Conservation (phyloP, 2,888 invertebrate species). For the Lasioglossum oenotherae region DNA sequence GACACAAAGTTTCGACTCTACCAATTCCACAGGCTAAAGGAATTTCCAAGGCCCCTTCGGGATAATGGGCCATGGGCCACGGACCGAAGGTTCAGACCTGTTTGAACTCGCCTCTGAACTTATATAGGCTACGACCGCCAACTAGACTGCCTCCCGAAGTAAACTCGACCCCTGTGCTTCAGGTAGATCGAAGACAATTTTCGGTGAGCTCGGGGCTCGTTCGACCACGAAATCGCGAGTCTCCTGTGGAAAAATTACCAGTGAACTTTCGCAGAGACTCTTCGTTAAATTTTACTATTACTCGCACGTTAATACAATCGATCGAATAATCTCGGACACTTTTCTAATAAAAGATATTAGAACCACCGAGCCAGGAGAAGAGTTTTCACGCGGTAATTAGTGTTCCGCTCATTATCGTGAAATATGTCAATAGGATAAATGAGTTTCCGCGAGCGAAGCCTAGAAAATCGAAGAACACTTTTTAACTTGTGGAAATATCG, state of each 20-base stretch:
- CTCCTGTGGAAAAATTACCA: background rate
- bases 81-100: conserved; percentile 67
- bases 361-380: background rate
- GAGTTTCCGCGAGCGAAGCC: background rate
- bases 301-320: background rate
- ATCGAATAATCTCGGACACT: background rate
- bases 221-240: conserved; percentile 21
- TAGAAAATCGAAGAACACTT: background rate
- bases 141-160: conserved; percentile 43
- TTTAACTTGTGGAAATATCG: conserved; percentile 1
- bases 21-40: conserved; percentile 67
- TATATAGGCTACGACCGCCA: conserved; percentile 36
- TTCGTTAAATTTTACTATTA: background rate
- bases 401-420: background rate
- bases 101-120: conserved; percentile 67
- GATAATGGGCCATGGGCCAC: conserved; percentile 57
- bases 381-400: conserved; percentile 1
- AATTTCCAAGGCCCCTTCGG: conserved; percentile 40
- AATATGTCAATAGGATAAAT: background rate
- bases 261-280: background rate
- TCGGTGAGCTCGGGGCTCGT: background rate
- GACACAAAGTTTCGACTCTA: conserved; percentile 56
- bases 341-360: background rate
- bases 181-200: conserved; percentile 46
- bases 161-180: conserved; percentile 48